phyloP scores from a whole-genome alignment of 2,888 invertebrate genomes.

The Lymantria dispar region DNA sequence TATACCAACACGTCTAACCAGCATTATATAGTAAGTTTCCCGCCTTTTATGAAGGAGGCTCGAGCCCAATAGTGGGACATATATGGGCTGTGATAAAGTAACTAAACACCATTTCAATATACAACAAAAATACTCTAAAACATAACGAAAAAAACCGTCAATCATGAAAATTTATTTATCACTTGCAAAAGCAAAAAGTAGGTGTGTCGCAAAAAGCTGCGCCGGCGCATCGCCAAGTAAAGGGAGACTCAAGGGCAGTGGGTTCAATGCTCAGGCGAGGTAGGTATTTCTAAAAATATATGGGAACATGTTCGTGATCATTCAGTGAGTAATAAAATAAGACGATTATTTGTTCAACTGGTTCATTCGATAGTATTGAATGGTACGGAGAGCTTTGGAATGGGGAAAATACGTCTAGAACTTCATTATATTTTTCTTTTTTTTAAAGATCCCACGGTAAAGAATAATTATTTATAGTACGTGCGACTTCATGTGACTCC shows the following conservation, averaged over 20 bases:
- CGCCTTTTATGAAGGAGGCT: too few relatives aligned
- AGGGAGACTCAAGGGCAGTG: constrained; percentile 51
- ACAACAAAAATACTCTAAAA: too few relatives aligned
- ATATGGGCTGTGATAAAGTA: too few relatives aligned
- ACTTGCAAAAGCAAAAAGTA: constrained; percentile 33
- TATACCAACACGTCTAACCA: too few relatives aligned
- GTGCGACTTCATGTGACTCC: too few relatives aligned
- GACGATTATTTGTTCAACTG: constrained; percentile 22
- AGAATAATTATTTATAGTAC: too few relatives aligned
- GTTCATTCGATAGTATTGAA: constrained; percentile 21
- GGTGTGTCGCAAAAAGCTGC: constrained; percentile 18
- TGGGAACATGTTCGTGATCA: constrained; percentile 11
- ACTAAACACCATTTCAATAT: too few relatives aligned
- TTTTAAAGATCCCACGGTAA: too few relatives aligned
- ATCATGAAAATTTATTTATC: constrained; percentile 32
- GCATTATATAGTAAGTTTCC: too few relatives aligned
- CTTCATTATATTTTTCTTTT: not conserved
- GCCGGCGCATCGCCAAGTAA: constrained; percentile 42
- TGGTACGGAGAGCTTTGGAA: constrained; percentile 16
- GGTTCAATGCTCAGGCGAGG: constrained; percentile 38
- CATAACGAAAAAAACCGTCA: constrained; percentile 8
- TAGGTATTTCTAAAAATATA: constrained; percentile 40
- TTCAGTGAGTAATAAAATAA: constrained; percentile 32
- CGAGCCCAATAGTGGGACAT: too few relatives aligned
- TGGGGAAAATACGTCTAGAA: not conserved